Evolutionary conservation across 2,888 invertebrate genomes (phyloP).

Genomic region (Dryobotodes eremita): DNA sequence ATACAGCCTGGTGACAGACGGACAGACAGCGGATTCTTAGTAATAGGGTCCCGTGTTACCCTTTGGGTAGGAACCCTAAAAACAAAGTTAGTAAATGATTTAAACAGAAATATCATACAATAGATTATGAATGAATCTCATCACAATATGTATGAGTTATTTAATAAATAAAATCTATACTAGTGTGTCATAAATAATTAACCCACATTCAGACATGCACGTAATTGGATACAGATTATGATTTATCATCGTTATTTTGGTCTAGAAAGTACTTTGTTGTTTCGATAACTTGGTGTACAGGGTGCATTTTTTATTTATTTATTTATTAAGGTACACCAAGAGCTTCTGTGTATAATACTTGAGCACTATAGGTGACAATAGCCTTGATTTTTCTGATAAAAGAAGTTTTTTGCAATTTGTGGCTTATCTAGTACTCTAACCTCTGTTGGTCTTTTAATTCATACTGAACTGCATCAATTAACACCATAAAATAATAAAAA

Average conservation of each 20-base stretch:
- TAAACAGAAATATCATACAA: conserved; percentile 9
- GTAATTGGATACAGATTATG: conserved; percentile 29
- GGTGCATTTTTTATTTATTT: too few species aligned
- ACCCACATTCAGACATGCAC: conserved; percentile 23
- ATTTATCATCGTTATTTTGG: conserved; percentile 12
- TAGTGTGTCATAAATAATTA: conserved; percentile 27
- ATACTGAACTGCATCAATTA: neutral
- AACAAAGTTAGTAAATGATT: conserved; percentile 18
- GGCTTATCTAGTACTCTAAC: neutral
- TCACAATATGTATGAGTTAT: neutral
- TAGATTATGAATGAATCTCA: conserved; percentile 1
- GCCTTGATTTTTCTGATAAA: too few species aligned
- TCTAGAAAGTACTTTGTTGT: conserved; percentile 29
- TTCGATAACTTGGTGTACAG: neutral
- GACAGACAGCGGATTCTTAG: too few species aligned
- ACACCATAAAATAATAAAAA: neutral
- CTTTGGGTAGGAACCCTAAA: too few species aligned
- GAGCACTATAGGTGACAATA: too few species aligned
- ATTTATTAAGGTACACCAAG: too few species aligned
- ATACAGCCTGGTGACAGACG: too few species aligned
- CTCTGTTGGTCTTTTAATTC: neutral
- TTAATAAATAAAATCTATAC: conserved; percentile 19
- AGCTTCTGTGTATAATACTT: too few species aligned
- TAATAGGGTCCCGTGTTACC: too few species aligned
- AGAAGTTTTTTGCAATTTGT: neutral